Evolutionary conservation across 2,113 vertebrate genomes (phyloP).

Genomic region (Xiphias gladius): DNA sequence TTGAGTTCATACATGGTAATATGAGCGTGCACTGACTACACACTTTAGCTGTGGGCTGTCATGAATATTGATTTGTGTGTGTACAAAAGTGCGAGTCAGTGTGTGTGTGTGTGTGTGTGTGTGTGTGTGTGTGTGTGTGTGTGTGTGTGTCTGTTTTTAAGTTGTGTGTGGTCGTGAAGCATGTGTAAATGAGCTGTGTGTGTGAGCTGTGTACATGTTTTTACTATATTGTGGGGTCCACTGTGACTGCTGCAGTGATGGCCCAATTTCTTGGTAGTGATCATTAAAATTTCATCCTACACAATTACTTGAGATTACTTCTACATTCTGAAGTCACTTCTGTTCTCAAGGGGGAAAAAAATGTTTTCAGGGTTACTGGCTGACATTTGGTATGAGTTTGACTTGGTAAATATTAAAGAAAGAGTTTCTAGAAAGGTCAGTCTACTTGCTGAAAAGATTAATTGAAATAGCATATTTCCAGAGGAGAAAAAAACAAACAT

Average conservation of each 20-base stretch:
- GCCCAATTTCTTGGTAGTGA: constrained; percentile 12
- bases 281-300: constrained; percentile 32
- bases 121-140: not conserved
- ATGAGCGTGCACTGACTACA: constrained; percentile 6
- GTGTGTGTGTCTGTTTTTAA: not conserved
- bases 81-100: not conserved
- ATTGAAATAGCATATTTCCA: not conserved
- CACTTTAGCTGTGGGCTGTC: constrained; percentile 40
- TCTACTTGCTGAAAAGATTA: not conserved
- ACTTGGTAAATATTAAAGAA: constrained; percentile 1
- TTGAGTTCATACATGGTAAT: constrained; percentile 60
- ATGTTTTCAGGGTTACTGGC: not conserved
- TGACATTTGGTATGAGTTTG: not conserved
- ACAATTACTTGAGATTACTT: constrained; percentile 23
- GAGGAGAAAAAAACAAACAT: not conserved
- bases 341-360: not conserved
- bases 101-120: not conserved
- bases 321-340: not conserved
- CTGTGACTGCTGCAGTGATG: constrained; percentile 8
- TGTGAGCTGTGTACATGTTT: constrained; percentile 9
- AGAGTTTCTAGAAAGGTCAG: not conserved
- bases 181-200: not conserved
- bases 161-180: constrained; percentile 11
- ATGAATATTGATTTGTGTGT: constrained; percentile 64
- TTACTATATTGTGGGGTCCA: not conserved